Conservation (phyloP, 2,797 vertebrate genomes). For the Thaleichthys pacificus region DNA sequence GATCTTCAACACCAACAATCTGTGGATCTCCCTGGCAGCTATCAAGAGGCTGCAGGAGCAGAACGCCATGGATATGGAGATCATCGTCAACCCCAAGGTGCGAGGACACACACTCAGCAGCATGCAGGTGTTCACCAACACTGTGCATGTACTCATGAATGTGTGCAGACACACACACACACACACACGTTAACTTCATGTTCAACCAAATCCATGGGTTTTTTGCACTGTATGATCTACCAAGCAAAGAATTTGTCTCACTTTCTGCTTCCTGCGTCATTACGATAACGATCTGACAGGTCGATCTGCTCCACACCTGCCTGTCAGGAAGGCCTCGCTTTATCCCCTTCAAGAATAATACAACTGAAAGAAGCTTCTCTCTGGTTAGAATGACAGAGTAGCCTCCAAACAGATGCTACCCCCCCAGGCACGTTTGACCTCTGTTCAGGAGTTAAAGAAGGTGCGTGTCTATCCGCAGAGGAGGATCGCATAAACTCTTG, state of each 20-base stretch:
- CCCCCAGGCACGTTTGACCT: background rate
- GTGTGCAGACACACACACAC: background rate
- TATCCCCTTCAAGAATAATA: background rate
- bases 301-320: too few relatives aligned
- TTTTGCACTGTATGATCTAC: too few relatives aligned
- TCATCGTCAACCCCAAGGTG: slow-evolving; percentile 97
- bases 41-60: slow-evolving; percentile 89
- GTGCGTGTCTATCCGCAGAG: too few relatives aligned
- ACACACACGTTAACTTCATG: background rate
- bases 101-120: slow-evolving; percentile 12
- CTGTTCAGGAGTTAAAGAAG: background rate
- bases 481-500: background rate
- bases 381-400: background rate
- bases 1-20: slow-evolving; percentile 99
- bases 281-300: too few relatives aligned
- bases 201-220: background rate
- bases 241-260: too few relatives aligned
- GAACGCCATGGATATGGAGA: slow-evolving; percentile 92
- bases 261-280: too few relatives aligned
- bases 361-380: background rate
- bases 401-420: background rate
- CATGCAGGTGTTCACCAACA: too few relatives aligned
- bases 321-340: background rate
- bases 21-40: slow-evolving; percentile 94
- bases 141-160: background rate